These are phyloP conservation scores for Pollicipes pollicipes DNA, from an alignment of 1,140 invertebrate genomes.

Conservation along the genomic window DNA sequence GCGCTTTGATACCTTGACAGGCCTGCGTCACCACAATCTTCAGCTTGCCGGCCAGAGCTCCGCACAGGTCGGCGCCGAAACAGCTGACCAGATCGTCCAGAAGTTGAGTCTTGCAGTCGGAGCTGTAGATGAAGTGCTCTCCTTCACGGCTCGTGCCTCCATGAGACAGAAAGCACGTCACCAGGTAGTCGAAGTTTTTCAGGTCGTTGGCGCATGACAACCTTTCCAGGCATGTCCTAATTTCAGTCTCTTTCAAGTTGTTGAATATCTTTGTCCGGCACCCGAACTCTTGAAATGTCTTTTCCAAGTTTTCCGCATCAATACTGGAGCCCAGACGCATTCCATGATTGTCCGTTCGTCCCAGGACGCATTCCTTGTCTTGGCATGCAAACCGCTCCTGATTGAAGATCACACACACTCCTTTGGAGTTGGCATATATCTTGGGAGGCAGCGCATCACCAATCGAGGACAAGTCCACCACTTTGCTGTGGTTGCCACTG, in stretches of 20 bases:
- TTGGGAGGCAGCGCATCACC: no score
- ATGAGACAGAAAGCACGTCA: background rate
- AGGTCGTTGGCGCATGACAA: background rate
- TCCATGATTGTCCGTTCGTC: background rate
- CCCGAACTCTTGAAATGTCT: background rate
- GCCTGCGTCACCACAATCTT: background rate
- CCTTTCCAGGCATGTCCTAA: background rate
- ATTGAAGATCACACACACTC: background rate
- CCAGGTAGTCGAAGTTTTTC: background rate
- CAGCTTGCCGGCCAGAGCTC: background rate
- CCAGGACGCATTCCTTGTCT: background rate
- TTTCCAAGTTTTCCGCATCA: background rate
- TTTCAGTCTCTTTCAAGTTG: background rate
- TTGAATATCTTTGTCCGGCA: background rate
- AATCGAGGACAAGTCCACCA: background rate
- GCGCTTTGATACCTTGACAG: background rate
- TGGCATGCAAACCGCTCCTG: background rate
- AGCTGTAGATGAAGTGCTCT: background rate
- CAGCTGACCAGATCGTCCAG: background rate
- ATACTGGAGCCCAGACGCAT: background rate
- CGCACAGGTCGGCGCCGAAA: background rate
- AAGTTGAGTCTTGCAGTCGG: background rate
- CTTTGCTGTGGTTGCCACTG: background rate
- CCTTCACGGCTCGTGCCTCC: background rate
- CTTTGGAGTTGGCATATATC: background rate